Evolutionary conservation across 2,797 vertebrate species (phyloP).

Genomic region (Gobio occitaniae): DNA sequence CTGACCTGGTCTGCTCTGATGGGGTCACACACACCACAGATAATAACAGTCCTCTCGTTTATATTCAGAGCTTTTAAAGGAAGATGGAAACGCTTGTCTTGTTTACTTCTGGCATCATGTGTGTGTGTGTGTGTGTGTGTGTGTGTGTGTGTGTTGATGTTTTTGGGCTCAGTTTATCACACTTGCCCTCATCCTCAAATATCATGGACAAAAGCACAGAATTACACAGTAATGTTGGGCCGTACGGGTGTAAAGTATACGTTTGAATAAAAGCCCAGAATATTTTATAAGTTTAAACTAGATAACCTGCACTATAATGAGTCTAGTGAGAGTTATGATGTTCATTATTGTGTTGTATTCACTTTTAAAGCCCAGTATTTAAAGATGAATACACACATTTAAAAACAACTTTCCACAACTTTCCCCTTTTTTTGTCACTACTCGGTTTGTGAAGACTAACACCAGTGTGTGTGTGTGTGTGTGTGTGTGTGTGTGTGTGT

Average conservation of each 20-base stretch:
- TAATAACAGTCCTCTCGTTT: background rate
- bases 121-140: too few species aligned
- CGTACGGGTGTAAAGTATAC: background rate
- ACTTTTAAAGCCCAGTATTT: constrained; percentile 76
- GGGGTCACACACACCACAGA: background rate
- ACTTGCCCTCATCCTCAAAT: background rate
- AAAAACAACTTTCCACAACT: constrained; percentile 71
- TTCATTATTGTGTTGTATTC: constrained; percentile 3
- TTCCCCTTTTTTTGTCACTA: too few species aligned
- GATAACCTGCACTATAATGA: background rate
- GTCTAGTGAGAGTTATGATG: background rate
- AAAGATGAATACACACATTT: constrained; percentile 75
- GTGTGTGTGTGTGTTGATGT: background rate
- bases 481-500: constrained; percentile 27
- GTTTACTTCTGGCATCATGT: background rate
- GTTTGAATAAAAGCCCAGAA: background rate
- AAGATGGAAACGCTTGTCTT: background rate
- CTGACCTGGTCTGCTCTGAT: background rate
- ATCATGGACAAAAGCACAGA: background rate
- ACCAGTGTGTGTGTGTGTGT: too few species aligned
- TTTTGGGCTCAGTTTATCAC: background rate
- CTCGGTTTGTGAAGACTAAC: too few species aligned
- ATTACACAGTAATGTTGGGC: background rate
- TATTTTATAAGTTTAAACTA: background rate
- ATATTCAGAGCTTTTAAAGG: background rate